Percentiles rank a stretch among this genome's conserved stretches.
These are phyloP conservation scores for Acanthochromis polyacanthus DNA, from an alignment of 2,113 vertebrate species.

Conservation along the genomic window DNA sequence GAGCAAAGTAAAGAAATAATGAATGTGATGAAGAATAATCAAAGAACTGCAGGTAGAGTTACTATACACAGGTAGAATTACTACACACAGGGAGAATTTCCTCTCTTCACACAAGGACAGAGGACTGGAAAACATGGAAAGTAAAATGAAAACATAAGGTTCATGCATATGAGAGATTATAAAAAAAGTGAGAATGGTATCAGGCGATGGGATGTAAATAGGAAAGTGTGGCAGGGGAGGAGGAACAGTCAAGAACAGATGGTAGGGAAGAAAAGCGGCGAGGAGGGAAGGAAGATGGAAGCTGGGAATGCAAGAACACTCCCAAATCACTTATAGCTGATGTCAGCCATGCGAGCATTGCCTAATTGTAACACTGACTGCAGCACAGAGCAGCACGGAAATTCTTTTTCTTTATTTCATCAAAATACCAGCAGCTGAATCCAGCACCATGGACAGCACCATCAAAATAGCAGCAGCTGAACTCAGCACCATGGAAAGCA, in stretches of 20 bases:
- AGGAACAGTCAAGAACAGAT: constrained; percentile 59
- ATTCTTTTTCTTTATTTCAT: background rate
- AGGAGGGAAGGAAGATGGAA: constrained; percentile 36
- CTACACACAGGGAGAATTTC: too few species aligned
- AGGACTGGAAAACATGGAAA: background rate
- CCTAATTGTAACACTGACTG: constrained; percentile 3
- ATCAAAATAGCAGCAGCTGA: too few species aligned
- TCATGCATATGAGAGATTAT: constrained; percentile 11
- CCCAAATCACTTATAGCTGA: constrained; percentile 46
- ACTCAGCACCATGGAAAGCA: too few species aligned
- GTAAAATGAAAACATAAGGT: background rate
- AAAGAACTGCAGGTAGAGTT: background rate
- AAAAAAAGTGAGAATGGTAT: constrained; percentile 22
- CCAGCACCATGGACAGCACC: too few species aligned
- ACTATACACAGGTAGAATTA: background rate
- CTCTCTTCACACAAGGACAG: too few species aligned
- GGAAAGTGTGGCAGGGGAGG: constrained; percentile 32
- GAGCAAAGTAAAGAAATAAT: background rate
- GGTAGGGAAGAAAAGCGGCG: constrained; percentile 38
- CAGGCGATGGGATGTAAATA: constrained; percentile 42
- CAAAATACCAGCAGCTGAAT: background rate
- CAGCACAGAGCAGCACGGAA: background rate
- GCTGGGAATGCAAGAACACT: constrained; percentile 28
- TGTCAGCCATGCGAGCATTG: constrained; percentile 25
- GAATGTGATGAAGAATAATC: background rate